Base-by-base conservation (phyloP, 2,113 vertebrate species). In the Pao palembangensis region DNA sequence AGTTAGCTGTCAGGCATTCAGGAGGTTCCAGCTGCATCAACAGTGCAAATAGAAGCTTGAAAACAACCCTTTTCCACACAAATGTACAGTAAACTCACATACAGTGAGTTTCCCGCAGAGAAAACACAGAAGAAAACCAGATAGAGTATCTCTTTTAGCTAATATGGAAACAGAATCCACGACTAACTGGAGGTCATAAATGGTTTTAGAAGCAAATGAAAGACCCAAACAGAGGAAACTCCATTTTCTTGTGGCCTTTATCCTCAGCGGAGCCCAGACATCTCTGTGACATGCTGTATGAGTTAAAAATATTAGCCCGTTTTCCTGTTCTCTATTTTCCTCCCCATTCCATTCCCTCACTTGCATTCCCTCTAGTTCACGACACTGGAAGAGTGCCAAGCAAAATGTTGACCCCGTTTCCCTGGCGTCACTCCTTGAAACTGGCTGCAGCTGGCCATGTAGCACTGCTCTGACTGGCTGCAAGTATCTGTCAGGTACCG, bases 1-100 rank as follows among this genome's bases (percentile, higher is more conserved):
- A 88, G 79, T 89, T 75, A 73, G 75, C 86, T 84, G 85, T 88
- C 82, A 87, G 75, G 72, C 64, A 8, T 74, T 82, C 58, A 51
- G 71, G 65, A 80, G 67, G 31, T 80, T 79, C 70, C 87, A 91
- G 90, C 88, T 91, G 88, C 89, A 85, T 90, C 88, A 91, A 91
- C 88, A 89, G 70, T 65, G 42, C n/a, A n/a, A 51, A 47, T 50
- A 71, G 67, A 19, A n/a, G n/a, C 15, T 42, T 38, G 61, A 55
- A 64, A 69, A 68, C 2, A 12, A 21, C 34, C 34, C 34, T 38
- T 12, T 38, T 38, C 34, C 34, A 2, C 34, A 38, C 10, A 1
- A 38, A 38, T 8, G 10, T 38, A 38, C 34, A 38, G 34, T 38
- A 38, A n/a, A n/a, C n/a, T n/a, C n/a, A n/a, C n/a, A n/a, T n/a